Conservation (phyloP, 2,797 vertebrate species). For the Euthynnus affinis region DNA sequence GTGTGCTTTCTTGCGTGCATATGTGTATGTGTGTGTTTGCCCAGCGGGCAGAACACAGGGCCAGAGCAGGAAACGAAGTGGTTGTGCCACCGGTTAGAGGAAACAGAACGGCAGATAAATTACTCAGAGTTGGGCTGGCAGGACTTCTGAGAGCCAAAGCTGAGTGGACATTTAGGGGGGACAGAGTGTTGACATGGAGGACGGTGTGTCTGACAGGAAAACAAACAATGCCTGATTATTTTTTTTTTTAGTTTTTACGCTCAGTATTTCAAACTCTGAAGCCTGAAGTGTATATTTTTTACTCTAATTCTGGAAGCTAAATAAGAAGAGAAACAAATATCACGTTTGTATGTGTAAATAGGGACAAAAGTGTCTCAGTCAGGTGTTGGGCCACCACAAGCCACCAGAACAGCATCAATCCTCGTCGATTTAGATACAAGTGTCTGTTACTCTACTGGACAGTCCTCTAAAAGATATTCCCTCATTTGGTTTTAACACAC, state of each 20-base stretch:
- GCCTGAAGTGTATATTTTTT: constrained; percentile 13
- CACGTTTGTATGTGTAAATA: not conserved
- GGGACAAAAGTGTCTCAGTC: not conserved
- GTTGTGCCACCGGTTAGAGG: constrained; percentile 76
- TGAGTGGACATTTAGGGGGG: constrained; percentile 67
- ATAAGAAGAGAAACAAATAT: not conserved
- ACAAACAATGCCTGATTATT: constrained; percentile 53
- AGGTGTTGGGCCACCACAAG: not conserved
- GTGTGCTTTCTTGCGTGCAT: constrained; percentile 37
- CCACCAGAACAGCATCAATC: not conserved
- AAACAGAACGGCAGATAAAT: constrained; percentile 77
- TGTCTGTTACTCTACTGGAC: not conserved
- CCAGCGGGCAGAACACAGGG: constrained; percentile 69
- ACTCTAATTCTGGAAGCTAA: not conserved
- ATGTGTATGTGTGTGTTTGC: constrained; percentile 67
- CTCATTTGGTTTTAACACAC: too few species aligned
- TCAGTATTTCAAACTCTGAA: constrained; percentile 36
- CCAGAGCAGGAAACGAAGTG: constrained; percentile 74
- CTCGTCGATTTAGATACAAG: not conserved
- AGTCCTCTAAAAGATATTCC: not conserved
- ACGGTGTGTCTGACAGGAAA: constrained; percentile 57
- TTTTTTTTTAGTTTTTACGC: constrained; percentile 11
- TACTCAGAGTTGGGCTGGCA: constrained; percentile 76
- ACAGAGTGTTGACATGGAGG: constrained; percentile 74
- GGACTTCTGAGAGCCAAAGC: constrained; percentile 73